These are phyloP conservation scores for Cathartes aura DNA, from an alignment of 2,113 vertebrate genomes.

Conservation along the genomic window DNA sequence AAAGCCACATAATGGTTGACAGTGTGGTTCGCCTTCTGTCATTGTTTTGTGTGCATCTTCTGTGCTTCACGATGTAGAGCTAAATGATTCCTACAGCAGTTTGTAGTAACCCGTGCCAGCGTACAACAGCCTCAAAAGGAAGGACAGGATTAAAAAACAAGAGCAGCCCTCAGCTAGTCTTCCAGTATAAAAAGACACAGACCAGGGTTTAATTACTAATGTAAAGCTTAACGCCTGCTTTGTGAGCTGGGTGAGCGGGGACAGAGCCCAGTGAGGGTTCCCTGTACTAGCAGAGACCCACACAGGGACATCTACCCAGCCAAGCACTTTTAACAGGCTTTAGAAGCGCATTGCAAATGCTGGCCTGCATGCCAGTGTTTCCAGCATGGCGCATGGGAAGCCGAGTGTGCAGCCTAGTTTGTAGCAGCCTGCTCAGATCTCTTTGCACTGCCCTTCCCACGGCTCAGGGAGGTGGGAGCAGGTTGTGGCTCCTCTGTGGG, in stretches of 20 bases:
- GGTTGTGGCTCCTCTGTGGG: neutral
- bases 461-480: neutral
- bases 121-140: neutral
- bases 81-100: neutral
- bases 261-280: neutral
- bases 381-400: rapidly evolving
- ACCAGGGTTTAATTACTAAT: neutral
- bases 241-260: neutral
- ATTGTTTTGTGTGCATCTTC: neutral
- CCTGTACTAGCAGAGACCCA: neutral
- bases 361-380: neutral
- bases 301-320: neutral
- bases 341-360: neutral
- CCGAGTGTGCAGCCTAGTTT: neutral
- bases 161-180: neutral
- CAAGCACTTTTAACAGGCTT: neutral
- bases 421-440: neutral
- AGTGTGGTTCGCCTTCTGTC: neutral
- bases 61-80: neutral
- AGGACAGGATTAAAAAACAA: neutral
- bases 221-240: neutral
- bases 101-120: neutral
- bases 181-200: neutral
- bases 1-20: rapidly evolving
- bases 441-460: neutral